phyloP scores from a whole-genome alignment of 2,113 vertebrate species.

The Grantiella picta region DNA sequence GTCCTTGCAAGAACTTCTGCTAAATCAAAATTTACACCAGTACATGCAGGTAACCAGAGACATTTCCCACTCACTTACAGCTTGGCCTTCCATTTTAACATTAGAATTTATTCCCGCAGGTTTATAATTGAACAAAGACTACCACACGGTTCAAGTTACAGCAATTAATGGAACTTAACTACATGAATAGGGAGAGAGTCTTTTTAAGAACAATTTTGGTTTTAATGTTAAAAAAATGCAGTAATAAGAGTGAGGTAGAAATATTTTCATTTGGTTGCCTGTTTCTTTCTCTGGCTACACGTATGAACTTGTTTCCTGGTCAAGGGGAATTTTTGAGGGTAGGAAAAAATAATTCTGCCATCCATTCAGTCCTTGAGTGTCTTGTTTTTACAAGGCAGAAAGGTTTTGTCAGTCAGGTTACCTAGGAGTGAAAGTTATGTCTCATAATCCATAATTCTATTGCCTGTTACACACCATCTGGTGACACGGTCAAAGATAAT shows the following conservation, averaged over 20 bases:
- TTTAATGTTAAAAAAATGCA: neutral
- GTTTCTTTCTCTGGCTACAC: slow-evolving; percentile 22
- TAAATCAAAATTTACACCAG: neutral
- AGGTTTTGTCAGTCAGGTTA: slow-evolving; percentile 56
- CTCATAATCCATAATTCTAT: slow-evolving; percentile 55
- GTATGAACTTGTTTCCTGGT: slow-evolving; percentile 62
- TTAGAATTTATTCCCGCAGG: neutral
- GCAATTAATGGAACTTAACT: neutral
- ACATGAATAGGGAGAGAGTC: neutral
- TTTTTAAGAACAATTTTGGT: neutral
- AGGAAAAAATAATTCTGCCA: slow-evolving; percentile 60
- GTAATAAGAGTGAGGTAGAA: slow-evolving; percentile 13
- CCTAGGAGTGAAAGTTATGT: slow-evolving; percentile 66
- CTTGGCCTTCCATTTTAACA: neutral
- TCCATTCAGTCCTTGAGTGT: slow-evolving; percentile 1
- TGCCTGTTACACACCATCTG: slow-evolving; percentile 53
- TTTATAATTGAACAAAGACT: neutral
- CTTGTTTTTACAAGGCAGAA: slow-evolving; percentile 51
- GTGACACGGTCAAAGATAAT: slow-evolving; percentile 70
- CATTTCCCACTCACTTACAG: neutral
- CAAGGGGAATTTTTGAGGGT: slow-evolving; percentile 52
- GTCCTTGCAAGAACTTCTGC: neutral
- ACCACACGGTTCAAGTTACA: neutral
- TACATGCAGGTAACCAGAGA: neutral
- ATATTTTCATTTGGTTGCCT: slow-evolving; percentile 26